These are phyloP conservation scores for Lochmaea capreae DNA, from an alignment of 2,888 invertebrate genomes.

Conservation along the genomic window DNA sequence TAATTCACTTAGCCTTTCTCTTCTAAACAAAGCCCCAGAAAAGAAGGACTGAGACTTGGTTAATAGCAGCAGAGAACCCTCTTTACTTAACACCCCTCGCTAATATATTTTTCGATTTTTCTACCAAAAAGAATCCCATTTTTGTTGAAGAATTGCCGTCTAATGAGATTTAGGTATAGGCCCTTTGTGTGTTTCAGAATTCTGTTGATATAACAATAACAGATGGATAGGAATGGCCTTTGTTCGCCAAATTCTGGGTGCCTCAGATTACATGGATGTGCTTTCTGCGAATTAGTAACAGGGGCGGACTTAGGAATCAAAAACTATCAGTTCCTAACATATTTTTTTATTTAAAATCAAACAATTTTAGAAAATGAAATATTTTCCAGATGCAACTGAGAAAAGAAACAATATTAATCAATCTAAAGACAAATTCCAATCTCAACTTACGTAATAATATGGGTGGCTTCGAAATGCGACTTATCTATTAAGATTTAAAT, in stretches of 20 bases:
- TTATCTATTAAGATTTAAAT: too few species aligned
- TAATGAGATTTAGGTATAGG: slow-evolving; percentile 52
- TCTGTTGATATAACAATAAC: slow-evolving; percentile 35
- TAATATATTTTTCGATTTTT: slow-evolving; percentile 41
- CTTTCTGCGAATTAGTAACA: slow-evolving; percentile 6
- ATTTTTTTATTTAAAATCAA: too few species aligned
- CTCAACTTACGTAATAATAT: too few species aligned
- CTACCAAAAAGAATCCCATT: slow-evolving; percentile 30
- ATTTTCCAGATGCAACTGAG: too few species aligned
- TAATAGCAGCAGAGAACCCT: slow-evolving; percentile 7
- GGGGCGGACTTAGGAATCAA: not conserved
- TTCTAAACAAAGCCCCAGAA: not conserved
- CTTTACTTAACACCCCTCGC: slow-evolving; percentile 28
- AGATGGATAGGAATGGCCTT: slow-evolving; percentile 32
- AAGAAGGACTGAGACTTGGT: not conserved
- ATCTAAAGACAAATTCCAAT: too few species aligned
- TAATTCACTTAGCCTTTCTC: slow-evolving; percentile 1
- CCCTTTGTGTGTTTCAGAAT: slow-evolving; percentile 39
- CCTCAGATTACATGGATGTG: slow-evolving; percentile 27
- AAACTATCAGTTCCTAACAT: not conserved
- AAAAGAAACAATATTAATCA: too few species aligned
- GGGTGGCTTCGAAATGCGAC: too few species aligned
- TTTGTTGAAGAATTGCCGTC: slow-evolving; percentile 48
- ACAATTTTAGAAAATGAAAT: too few species aligned
- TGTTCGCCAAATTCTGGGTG: slow-evolving; percentile 18